Conservation (phyloP, 2,888 invertebrate genomes). For the Rhamphomyia laevipes region DNA sequence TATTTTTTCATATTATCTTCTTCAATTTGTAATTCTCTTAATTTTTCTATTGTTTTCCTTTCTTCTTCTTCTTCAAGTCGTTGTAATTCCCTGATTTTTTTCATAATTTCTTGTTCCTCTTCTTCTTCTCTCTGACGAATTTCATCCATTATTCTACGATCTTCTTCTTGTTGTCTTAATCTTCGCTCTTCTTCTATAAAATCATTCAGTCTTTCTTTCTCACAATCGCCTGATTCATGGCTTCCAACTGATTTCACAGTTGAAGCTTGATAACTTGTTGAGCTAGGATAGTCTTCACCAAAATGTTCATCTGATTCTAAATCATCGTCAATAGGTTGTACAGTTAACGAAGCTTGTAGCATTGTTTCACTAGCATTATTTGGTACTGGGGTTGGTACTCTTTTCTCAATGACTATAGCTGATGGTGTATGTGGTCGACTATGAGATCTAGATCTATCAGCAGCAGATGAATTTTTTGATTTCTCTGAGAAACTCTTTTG, state of each 20-base stretch:
- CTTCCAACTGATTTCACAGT: slow-evolving; percentile 16
- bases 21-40: background rate
- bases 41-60: background rate
- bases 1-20: slow-evolving; percentile 13
- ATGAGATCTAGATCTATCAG: slow-evolving; percentile 44
- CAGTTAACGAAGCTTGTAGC: slow-evolving; percentile 52
- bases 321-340: slow-evolving; percentile 50
- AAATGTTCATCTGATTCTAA: slow-evolving; percentile 31
- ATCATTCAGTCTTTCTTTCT: slow-evolving; percentile 22
- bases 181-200: slow-evolving; percentile 22
- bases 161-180: slow-evolving; percentile 7
- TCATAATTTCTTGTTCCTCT: background rate
- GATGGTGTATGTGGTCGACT: slow-evolving; percentile 48
- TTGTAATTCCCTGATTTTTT: background rate
- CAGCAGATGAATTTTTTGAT: slow-evolving; percentile 44
- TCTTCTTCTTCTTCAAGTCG: slow-evolving; percentile 15
- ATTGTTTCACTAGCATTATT: slow-evolving; percentile 47
- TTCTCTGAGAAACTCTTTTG: slow-evolving; percentile 47
- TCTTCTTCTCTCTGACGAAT: background rate
- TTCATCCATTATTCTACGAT: slow-evolving; percentile 2
- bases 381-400: slow-evolving; percentile 47
- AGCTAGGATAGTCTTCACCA: background rate
- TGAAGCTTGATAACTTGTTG: slow-evolving; percentile 18
- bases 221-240: background rate
- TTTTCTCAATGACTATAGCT: slow-evolving; percentile 48